A percentile compares a stretch with the other conserved stretches of the same genome.
These are phyloP conservation scores for Takifugu rubripes DNA, from an alignment of 2,797 vertebrate genomes.

Conservation along the genomic window DNA sequence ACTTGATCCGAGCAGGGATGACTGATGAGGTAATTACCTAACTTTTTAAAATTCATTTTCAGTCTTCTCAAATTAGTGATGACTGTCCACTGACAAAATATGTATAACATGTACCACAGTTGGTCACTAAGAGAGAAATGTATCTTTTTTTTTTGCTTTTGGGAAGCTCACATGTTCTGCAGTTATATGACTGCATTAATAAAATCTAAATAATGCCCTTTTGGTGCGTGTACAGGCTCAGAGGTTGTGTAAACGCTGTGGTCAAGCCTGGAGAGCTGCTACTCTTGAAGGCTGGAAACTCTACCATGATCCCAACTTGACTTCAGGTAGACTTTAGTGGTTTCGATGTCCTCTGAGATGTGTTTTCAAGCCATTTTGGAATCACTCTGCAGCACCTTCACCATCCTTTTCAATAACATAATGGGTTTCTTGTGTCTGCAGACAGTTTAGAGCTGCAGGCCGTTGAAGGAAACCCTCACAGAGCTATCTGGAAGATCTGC, in stretches of 20 bases:
- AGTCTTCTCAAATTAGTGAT: no score
- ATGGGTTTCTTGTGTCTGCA: conserved; percentile 23
- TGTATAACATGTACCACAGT: no score
- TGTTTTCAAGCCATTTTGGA: neutral
- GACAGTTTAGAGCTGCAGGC: conserved; percentile 78
- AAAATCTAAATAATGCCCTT: no score
- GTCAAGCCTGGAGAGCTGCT: conserved; percentile 97
- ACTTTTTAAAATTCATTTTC: no score
- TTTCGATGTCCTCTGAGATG: neutral
- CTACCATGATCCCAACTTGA: conserved; percentile 93
- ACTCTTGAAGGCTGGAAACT: conserved; percentile 99
- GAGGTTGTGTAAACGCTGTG: conserved; percentile 91
- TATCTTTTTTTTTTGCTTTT: no score
- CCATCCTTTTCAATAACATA: neutral
- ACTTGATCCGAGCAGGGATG: conserved; percentile 93
- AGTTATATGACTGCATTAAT: no score
- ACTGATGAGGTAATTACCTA: conserved; percentile 84
- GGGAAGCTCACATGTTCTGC: no score
- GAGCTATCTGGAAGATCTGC: conserved; percentile 93
- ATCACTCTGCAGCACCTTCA: neutral
- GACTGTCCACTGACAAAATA: no score
- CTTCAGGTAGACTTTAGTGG: conserved; percentile 74
- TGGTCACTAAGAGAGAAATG: no score
- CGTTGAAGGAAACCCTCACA: conserved; percentile 95
- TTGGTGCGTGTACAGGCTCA: conserved; percentile 79